Evolutionary conservation across 1,140 invertebrate genomes (phyloP).

Genomic region (Cyclargus thomasi): DNA sequence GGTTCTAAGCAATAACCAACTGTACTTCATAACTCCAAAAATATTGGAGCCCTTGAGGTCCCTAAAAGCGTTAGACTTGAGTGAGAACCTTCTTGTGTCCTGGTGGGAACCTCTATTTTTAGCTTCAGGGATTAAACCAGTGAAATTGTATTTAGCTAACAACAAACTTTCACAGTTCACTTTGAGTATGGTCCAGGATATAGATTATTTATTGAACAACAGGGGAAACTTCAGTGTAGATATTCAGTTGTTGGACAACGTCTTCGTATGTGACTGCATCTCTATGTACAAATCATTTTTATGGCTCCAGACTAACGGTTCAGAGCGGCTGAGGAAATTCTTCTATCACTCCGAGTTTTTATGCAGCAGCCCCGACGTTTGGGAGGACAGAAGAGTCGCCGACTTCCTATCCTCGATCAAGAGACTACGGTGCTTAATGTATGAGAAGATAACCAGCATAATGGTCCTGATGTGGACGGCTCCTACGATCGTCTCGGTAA

Average conservation of each 20-base stretch:
- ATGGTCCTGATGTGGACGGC: conserved; percentile 55
- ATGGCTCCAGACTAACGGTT: conserved; percentile 57
- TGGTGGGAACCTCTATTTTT: conserved; percentile 72
- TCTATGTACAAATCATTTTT: conserved; percentile 57
- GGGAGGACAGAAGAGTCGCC: conserved; percentile 56
- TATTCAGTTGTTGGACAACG: conserved; percentile 72
- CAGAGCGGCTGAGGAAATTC: conserved; percentile 38
- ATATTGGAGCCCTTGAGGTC: conserved; percentile 61
- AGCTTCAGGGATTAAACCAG: conserved; percentile 45
- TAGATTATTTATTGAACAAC: conserved; percentile 61
- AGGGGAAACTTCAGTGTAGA: conserved; percentile 33
- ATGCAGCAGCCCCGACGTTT: conserved; percentile 62
- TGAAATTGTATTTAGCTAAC: conserved; percentile 57
- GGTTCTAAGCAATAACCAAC: conserved; percentile 67
- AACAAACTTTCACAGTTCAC: conserved; percentile 76
- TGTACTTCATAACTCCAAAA: conserved; percentile 59
- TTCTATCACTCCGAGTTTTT: conserved; percentile 49
- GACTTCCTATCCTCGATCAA: conserved; percentile 58
- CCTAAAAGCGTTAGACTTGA: conserved; percentile 67
- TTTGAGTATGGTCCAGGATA: conserved; percentile 75
- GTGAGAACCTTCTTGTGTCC: conserved; percentile 67
- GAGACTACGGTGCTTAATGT: conserved; percentile 44
- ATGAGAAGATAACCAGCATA: conserved; percentile 51
- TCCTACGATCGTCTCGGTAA: conserved; percentile 37
- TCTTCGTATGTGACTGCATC: conserved; percentile 75